Evolutionary conservation across 2,888 invertebrate genomes (phyloP).

Genomic region (Tinea trinotella): DNA sequence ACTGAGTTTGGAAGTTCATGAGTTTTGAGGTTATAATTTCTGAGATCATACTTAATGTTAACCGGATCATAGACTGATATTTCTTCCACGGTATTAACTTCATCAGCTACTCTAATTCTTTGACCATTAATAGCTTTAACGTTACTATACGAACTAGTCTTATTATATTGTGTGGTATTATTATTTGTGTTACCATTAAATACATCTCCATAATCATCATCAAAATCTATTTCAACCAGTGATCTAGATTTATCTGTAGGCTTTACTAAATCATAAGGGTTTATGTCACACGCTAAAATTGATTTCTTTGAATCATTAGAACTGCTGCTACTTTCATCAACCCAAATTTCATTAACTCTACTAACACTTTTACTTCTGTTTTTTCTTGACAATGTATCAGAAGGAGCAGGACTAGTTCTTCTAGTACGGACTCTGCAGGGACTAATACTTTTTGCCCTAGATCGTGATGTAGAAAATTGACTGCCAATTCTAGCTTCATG

Average conservation of each 20-base stretch:
- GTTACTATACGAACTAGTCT: conserved; percentile 60
- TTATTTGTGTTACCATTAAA: conserved; percentile 50
- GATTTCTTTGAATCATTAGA: conserved; percentile 71
- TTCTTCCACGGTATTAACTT: conserved; percentile 54
- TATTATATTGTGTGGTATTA: conserved; percentile 39
- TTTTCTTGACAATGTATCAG: conserved; percentile 43
- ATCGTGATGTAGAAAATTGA: conserved; percentile 62
- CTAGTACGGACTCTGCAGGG: conserved; percentile 71
- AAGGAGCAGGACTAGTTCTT: conserved; percentile 47
- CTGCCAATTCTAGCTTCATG: conserved; percentile 67
- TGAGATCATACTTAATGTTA: conserved; percentile 54
- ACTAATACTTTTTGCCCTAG: conserved; percentile 70
- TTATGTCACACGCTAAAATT: conserved; percentile 86
- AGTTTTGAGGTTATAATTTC: conserved; percentile 48
- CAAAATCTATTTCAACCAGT: conserved; percentile 63
- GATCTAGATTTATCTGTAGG: conserved; percentile 54
- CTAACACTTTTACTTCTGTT: conserved; percentile 63
- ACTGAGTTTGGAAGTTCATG: conserved; percentile 43
- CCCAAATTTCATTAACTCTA: conserved; percentile 61
- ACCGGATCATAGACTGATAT: conserved; percentile 60
- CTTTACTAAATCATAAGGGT: conserved; percentile 86
- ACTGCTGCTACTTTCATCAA: conserved; percentile 45
- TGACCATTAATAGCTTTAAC: conserved; percentile 79
- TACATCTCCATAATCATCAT: conserved; percentile 62
- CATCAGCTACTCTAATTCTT: conserved; percentile 76